A percentile compares a stretch with the other conserved stretches of the same genome.
phyloP scores from a whole-genome alignment of 2,888 invertebrate genomes.

The Hymenopus coronatus region DNA sequence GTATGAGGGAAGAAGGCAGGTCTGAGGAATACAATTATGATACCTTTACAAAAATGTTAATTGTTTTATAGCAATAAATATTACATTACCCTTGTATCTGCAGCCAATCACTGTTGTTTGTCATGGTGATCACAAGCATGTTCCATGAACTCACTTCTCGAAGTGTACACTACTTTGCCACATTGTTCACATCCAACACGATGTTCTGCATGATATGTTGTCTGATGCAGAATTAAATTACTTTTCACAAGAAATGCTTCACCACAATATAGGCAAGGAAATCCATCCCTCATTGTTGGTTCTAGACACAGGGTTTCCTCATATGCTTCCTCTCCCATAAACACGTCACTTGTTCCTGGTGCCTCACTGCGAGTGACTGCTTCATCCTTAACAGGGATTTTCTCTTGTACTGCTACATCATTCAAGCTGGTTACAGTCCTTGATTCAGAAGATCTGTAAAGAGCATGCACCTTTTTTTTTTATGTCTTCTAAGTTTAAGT shows the following conservation, averaged over 20 bases:
- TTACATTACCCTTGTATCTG: neutral
- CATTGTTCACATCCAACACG: constrained; percentile 23
- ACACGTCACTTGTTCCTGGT: neutral
- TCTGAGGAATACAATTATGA: too few relatives aligned
- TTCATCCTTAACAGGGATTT: neutral
- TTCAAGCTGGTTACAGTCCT: neutral
- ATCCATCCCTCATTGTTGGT: constrained; percentile 18
- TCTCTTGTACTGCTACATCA: neutral
- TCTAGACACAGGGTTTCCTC: constrained; percentile 19
- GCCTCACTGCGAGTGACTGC: neutral
- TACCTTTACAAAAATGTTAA: neutral
- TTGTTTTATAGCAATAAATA: neutral
- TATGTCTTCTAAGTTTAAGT: neutral
- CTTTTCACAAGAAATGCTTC: constrained; percentile 29
- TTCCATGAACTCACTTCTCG: constrained; percentile 28
- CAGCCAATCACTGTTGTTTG: neutral
- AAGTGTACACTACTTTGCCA: constrained; percentile 20
- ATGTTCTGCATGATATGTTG: constrained; percentile 27
- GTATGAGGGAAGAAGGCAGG: too few relatives aligned
- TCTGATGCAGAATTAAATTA: constrained; percentile 27
- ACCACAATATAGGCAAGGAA: constrained; percentile 24
- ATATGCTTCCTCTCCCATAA: neutral
- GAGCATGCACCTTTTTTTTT: neutral
- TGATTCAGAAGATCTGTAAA: neutral
- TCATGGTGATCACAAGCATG: constrained; percentile 24